A percentile compares a stretch with the other conserved stretches of the same genome.
Evolutionary conservation across 2,888 invertebrate genomes (phyloP).

Genomic region (Pseudococcus longispinus): DNA sequence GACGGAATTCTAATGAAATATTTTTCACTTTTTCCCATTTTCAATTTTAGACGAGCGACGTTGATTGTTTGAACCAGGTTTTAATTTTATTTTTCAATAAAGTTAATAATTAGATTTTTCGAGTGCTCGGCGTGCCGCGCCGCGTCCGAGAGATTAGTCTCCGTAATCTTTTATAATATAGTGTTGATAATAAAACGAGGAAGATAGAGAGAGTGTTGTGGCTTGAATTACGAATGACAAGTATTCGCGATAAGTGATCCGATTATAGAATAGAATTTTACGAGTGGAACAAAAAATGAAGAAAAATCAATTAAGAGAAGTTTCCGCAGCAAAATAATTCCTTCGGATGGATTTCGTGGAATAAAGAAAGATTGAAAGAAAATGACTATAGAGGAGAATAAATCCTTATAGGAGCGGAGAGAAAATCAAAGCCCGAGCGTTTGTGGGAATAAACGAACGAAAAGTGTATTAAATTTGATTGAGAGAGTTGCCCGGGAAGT

Average conservation of each 20-base stretch:
- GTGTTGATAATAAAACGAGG: neutral
- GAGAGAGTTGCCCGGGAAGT: too few species aligned
- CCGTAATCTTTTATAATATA: neutral
- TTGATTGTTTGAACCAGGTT: neutral
- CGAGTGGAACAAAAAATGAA: neutral
- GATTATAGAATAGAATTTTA: neutral
- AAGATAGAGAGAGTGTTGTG: neutral
- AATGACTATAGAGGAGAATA: too few species aligned
- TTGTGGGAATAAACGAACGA: too few species aligned
- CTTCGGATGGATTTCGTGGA: neutral
- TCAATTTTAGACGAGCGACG: neutral
- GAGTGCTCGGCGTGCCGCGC: neutral
- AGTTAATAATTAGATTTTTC: neutral
- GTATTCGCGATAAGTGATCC: neutral
- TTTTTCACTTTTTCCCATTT: neutral
- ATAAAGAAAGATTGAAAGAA: too few species aligned
- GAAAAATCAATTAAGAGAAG: neutral
- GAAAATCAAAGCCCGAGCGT: too few species aligned
- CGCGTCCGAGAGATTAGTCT: neutral
- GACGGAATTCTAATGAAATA: neutral
- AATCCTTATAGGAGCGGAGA: too few species aligned
- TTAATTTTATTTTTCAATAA: neutral
- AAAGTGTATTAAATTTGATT: too few species aligned
- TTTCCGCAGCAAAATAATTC: neutral
- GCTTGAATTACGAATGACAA: neutral